These are phyloP conservation scores for Heliconius hewitsoni DNA, from an alignment of 1,140 invertebrate genomes.

Conservation along the genomic window DNA sequence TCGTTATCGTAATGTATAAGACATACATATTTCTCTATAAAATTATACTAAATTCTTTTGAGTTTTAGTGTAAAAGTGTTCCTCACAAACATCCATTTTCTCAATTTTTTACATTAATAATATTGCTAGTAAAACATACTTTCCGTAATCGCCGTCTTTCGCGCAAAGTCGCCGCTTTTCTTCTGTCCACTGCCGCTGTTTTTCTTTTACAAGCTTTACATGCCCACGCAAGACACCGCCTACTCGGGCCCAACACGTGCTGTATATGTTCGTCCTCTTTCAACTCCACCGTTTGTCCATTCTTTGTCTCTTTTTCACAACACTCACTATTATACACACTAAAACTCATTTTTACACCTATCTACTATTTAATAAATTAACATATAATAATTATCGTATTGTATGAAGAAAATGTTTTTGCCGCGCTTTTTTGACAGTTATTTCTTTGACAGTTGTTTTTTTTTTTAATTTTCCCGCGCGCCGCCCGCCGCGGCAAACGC, in stretches of 20 bases:
- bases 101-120: not conserved
- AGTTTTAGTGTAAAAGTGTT: not conserved
- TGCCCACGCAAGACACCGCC: conserved; percentile 95
- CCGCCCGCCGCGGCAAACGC: conserved; percentile 61
- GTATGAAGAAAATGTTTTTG: conserved; percentile 11
- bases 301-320: conserved; percentile 59
- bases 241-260: conserved; percentile 80
- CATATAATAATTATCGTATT: not conserved
- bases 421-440: conserved; percentile 52
- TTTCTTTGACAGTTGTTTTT: not conserved
- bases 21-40: too few relatives aligned
- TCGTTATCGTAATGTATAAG: too few relatives aligned
- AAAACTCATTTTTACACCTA: conserved; percentile 26
- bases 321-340: conserved; percentile 48
- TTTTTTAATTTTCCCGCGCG: conserved; percentile 61
- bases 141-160: conserved; percentile 95
- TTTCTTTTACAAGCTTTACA: conserved; percentile 98
- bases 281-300: conserved; percentile 36
- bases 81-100: too few relatives aligned
- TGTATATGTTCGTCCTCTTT: conserved; percentile 65
- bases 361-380: not conserved
- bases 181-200: conserved; percentile 94
- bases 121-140: conserved; percentile 80
- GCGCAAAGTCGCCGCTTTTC: conserved; percentile 97
- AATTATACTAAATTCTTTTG: too few relatives aligned